Evolutionary conservation across 2,113 vertebrate genomes (phyloP).

Genomic region (Callionymus lyra): DNA sequence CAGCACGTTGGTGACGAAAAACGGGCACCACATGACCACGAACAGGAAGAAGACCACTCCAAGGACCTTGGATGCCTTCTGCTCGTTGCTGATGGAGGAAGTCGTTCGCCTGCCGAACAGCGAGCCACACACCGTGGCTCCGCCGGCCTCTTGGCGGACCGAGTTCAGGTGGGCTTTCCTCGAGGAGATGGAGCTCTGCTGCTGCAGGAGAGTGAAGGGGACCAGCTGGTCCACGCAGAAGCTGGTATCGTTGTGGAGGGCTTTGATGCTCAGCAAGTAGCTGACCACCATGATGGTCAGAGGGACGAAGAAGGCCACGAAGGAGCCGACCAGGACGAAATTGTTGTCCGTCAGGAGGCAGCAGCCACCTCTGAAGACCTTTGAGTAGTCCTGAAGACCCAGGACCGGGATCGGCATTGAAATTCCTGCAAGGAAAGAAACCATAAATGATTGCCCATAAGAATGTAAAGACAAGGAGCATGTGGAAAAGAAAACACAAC

Average conservation of each 20-base stretch:
- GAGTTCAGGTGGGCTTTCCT: constrained; percentile 81
- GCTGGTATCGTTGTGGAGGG: constrained; percentile 84
- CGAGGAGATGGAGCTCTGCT: constrained; percentile 80
- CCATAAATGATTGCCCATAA: neutral
- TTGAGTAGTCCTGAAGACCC: constrained; percentile 81
- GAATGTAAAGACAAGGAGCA: neutral
- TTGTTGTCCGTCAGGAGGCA: constrained; percentile 82
- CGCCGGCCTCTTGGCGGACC: constrained; percentile 3
- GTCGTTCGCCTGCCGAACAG: constrained; percentile 76
- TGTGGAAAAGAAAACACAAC: neutral
- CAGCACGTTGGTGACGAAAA: constrained; percentile 95
- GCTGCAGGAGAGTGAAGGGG: constrained; percentile 77
- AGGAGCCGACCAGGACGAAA: constrained; percentile 89
- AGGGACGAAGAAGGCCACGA: constrained; percentile 91
- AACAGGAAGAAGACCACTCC: constrained; percentile 96
- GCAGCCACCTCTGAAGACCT: constrained; percentile 82
- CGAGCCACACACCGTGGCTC: constrained; percentile 24
- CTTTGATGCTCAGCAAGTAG: constrained; percentile 88
- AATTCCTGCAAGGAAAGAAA: constrained; percentile 58
- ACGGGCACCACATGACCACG: constrained; percentile 96
- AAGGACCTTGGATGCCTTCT: constrained; percentile 93
- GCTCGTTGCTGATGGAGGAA: constrained; percentile 94
- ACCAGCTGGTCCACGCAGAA: constrained; percentile 78
- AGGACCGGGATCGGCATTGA: constrained; percentile 92
- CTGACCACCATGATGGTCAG: constrained; percentile 93